phyloP scores from a whole-genome alignment of 2,797 vertebrate genomes.

The Darevskia nairensis region DNA sequence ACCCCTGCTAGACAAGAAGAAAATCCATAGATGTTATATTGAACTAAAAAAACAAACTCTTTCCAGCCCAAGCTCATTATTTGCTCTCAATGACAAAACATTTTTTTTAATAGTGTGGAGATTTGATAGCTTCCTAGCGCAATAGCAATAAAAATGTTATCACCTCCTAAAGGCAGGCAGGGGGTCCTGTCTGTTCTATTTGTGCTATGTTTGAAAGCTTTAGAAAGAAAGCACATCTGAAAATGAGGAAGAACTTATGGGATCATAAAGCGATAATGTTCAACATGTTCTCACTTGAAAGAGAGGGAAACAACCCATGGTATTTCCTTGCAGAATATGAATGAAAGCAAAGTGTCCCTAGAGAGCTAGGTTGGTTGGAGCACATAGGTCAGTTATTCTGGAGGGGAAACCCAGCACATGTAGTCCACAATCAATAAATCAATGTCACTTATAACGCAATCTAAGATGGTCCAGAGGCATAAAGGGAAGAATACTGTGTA shows the following conservation, averaged over 20 bases:
- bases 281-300: background rate
- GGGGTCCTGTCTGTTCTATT: background rate
- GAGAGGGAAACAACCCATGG: background rate
- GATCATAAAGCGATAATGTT: background rate
- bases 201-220: conserved; percentile 5
- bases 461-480: background rate
- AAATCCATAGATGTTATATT: background rate
- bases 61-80: background rate
- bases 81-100: background rate
- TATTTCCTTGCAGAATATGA: conserved; percentile 33
- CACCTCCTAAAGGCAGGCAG: conserved; percentile 5
- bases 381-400: background rate
- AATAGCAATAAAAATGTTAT: conserved; percentile 38
- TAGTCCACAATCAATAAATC: background rate
- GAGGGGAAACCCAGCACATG: background rate
- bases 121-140: background rate
- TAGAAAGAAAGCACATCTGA: conserved; percentile 1
- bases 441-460: background rate
- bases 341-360: background rate
- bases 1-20: background rate
- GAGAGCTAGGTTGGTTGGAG: background rate
- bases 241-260: background rate
- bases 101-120: background rate
- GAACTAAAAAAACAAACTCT: too few relatives aligned
- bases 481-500: background rate